phyloP scores from a whole-genome alignment of 1,140 invertebrate genomes.

The Acromyrmex echinatior region DNA sequence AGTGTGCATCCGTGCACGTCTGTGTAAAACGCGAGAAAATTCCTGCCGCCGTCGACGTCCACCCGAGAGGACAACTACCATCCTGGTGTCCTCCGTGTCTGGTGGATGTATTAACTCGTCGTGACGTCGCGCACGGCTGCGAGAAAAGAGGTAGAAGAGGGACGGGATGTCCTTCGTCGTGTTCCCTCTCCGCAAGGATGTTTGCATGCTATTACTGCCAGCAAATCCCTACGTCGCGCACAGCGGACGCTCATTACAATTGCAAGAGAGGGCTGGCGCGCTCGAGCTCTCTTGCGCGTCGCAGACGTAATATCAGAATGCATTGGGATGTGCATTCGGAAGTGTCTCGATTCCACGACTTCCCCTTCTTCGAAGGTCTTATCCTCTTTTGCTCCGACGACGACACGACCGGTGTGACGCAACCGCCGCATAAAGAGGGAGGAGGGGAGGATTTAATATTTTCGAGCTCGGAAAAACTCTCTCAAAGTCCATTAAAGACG shows the following conservation, averaged over 20 bases:
- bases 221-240: conserved; percentile 55
- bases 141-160: conserved; percentile 49
- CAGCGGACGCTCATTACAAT: conserved; percentile 64
- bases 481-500: conserved; percentile 38
- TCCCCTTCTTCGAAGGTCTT: conserved; percentile 28
- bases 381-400: not conserved
- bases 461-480: conserved; percentile 24
- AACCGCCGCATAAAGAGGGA: conserved; percentile 25
- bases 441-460: conserved; percentile 42
- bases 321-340: conserved; percentile 61
- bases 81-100: conserved; percentile 52
- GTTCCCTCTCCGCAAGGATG: conserved; percentile 45
- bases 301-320: conserved; percentile 54
- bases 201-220: conserved; percentile 60
- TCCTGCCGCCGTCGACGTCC: conserved; percentile 27
- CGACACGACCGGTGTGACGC: not conserved
- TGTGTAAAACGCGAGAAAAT: conserved; percentile 72
- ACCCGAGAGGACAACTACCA: conserved; percentile 49
- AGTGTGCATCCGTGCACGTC: conserved; percentile 63
- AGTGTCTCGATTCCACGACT: conserved; percentile 50
- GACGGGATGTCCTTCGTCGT: conserved; percentile 19
- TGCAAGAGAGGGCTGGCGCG: conserved; percentile 41
- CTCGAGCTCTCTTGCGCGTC: not conserved
- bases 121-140: conserved; percentile 60
- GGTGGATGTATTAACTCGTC: conserved; percentile 74